phyloP scores from a whole-genome alignment of 1,140 invertebrate species.

The Phenacoccus solenopsis region DNA sequence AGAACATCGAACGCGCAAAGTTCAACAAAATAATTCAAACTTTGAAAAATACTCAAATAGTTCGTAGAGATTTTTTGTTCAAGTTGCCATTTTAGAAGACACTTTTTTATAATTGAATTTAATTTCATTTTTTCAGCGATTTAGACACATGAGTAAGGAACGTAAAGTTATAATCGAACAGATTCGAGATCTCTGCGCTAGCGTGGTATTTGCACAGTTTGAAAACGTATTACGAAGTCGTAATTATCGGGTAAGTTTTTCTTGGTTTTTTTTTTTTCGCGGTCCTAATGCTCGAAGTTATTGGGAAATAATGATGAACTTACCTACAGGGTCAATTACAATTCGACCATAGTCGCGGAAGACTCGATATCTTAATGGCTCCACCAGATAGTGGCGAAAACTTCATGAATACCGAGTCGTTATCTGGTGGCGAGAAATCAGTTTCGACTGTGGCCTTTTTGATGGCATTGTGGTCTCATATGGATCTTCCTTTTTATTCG shows the following conservation, averaged over 20 bases:
- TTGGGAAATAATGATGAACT: too few species aligned
- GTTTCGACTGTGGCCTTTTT: constrained; percentile 91
- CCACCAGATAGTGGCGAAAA: neutral
- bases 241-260: neutral
- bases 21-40: neutral
- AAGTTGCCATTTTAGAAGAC: neutral
- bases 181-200: neutral
- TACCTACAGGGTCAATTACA: neutral
- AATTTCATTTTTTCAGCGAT: neutral
- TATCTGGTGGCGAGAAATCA: constrained; percentile 91
- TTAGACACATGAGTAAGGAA: neutral
- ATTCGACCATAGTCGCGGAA: neutral
- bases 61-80: neutral
- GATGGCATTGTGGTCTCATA: constrained; percentile 81
- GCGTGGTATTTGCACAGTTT: neutral
- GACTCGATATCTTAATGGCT: neutral
- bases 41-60: neutral
- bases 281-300: too few species aligned
- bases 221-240: neutral
- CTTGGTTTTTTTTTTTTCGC: neutral
- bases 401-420: constrained; percentile 22
- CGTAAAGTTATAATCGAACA: neutral
- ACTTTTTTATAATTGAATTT: neutral
- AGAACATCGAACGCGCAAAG: neutral
- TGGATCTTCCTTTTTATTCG: constrained; percentile 84